Conservation (phyloP, 2,113 vertebrate species). For the Megaceryle maxima region DNA sequence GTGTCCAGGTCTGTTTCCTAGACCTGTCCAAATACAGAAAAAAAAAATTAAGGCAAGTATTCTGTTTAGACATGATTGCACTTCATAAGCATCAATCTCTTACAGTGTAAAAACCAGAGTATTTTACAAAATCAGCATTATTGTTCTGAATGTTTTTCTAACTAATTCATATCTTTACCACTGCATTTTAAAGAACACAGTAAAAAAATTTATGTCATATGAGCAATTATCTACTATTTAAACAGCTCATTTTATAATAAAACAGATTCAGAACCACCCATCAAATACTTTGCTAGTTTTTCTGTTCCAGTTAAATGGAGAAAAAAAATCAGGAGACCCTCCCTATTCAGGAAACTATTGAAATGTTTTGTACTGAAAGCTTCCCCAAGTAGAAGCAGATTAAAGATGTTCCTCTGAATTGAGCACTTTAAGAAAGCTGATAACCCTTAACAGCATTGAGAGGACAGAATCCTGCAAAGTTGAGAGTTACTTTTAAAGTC, state of each 20-base stretch:
- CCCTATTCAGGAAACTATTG: neutral
- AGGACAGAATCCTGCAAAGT: neutral
- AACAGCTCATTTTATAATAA: neutral
- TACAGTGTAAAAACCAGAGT: neutral
- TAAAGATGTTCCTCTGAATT: neutral
- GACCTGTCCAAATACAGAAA: neutral
- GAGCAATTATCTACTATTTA: neutral
- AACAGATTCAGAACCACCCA: neutral
- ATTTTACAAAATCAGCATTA: neutral
- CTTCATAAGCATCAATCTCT: neutral
- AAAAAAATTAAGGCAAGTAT: neutral
- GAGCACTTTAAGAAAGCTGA: neutral
- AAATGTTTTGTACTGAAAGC: neutral
- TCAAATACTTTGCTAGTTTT: neutral
- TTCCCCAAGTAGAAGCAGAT: neutral
- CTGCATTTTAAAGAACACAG: neutral
- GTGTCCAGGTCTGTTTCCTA: neutral
- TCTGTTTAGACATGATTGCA: neutral
- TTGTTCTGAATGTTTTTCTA: neutral
- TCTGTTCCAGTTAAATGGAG: neutral
- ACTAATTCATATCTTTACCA: neutral
- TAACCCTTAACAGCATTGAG: neutral
- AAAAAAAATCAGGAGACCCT: neutral
- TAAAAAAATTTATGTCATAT: neutral
- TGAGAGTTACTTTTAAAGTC: neutral